Conservation (phyloP, 2,888 invertebrate genomes). For the Chloroclystis v-ata region DNA sequence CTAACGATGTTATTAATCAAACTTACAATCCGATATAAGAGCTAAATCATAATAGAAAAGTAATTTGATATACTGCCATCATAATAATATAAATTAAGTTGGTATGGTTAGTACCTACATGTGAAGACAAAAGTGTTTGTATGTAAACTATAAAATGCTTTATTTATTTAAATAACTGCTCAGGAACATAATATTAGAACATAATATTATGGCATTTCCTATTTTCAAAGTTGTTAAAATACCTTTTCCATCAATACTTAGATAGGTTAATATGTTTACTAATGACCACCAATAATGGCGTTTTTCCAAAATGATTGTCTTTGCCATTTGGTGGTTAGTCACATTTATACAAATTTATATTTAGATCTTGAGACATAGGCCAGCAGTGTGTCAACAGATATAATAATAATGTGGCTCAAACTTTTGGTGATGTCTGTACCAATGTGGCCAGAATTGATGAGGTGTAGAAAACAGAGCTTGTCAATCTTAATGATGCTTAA, state of each 20-base stretch:
- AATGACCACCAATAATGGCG: too few relatives aligned
- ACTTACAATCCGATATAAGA: constrained; percentile 40
- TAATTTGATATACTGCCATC: constrained; percentile 55
- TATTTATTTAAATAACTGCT: neutral
- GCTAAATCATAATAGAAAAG: constrained; percentile 49
- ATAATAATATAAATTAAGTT: constrained; percentile 52
- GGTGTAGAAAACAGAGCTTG: constrained; percentile 28
- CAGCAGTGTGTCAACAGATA: too few relatives aligned
- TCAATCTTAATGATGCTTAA: constrained; percentile 30
- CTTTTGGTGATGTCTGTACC: constrained; percentile 12
- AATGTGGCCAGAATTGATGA: constrained; percentile 30
- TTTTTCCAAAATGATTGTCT: too few relatives aligned
- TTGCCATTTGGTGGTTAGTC: too few relatives aligned
- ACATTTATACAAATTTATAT: too few relatives aligned
- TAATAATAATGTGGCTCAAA: neutral
- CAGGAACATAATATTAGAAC: too few relatives aligned
- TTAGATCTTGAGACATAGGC: too few relatives aligned
- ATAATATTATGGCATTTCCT: too few relatives aligned
- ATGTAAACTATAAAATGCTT: neutral
- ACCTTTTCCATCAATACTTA: too few relatives aligned
- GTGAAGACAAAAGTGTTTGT: constrained; percentile 9
- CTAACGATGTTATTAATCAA: constrained; percentile 27
- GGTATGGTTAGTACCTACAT: constrained; percentile 13
- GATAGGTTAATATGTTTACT: neutral
- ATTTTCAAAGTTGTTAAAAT: too few relatives aligned